Evolutionary conservation across 2,797 vertebrate genomes (phyloP).

Genomic region (Molossus molossus): DNA sequence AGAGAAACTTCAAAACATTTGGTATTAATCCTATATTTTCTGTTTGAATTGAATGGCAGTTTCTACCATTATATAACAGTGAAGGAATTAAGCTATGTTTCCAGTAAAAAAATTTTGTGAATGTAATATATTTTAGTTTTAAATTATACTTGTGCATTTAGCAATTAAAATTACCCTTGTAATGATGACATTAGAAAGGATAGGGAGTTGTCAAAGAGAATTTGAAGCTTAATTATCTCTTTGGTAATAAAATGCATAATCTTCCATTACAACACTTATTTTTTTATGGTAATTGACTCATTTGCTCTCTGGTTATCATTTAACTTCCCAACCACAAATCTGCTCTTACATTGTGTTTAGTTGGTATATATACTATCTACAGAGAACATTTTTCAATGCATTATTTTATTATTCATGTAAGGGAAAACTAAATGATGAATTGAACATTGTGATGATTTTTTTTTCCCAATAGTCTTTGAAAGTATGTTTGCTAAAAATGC

Average conservation of each 20-base stretch:
- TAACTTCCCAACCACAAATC: constrained; percentile 86
- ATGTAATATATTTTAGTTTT: constrained; percentile 68
- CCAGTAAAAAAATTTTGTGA: constrained; percentile 61
- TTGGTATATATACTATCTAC: constrained; percentile 80
- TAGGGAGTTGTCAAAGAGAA: constrained; percentile 81
- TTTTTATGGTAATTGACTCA: constrained; percentile 87
- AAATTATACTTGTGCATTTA: constrained; percentile 77
- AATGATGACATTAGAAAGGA: constrained; percentile 72
- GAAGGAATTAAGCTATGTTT: constrained; percentile 73
- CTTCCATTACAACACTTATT: constrained; percentile 86
- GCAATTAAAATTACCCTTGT: constrained; percentile 77
- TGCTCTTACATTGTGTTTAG: constrained; percentile 85
- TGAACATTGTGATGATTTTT: constrained; percentile 60
- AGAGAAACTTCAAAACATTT: constrained; percentile 48
- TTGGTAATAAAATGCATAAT: constrained; percentile 85
- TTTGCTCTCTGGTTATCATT: constrained; percentile 88
- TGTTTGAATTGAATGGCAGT: constrained; percentile 61
- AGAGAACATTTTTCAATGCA: constrained; percentile 78
- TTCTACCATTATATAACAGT: constrained; percentile 40
- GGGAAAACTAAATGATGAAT: constrained; percentile 79
- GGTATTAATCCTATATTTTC: constrained; percentile 33
- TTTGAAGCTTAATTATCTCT: constrained; percentile 89
- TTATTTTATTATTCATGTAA: constrained; percentile 85
- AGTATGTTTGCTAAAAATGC: constrained; percentile 74
- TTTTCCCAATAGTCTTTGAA: constrained; percentile 69